Evolutionary conservation across 2,113 vertebrate genomes (phyloP), one percentile per base, ranked within the genome.

Genomic region (Saguinus midas): DNA sequence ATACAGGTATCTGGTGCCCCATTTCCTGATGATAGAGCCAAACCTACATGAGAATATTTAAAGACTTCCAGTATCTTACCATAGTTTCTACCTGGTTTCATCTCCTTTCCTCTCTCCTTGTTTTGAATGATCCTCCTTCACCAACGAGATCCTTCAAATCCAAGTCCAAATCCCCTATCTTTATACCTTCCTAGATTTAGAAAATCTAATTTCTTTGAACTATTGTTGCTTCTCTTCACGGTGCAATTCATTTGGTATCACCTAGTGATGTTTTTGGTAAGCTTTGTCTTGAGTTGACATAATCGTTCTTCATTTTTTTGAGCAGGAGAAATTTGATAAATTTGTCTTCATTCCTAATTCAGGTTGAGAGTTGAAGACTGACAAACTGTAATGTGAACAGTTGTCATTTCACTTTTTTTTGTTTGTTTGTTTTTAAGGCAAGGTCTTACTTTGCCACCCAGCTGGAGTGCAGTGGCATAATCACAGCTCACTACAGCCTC

Each of bases 351-450:
- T 37, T 93, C 57, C 66, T 94, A 23, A 70, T 92, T 91, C 45
- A 87, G 27, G 14, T 84, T 95, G 82, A 87, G 50, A 82, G 45
- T n/a, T 95, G 58, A 73, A 94, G 37, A 79, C 70, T 83, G 8
- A 58, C 45, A 91, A 90, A 75, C 73, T 75, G 18, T 43, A 90
- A 83, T 78, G 37, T 87, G 61, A 87, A 57, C 16, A 91, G 25
- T 87, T 93, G 29, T 94, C 37, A 93, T 93, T 94, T 96, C 21
- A 89, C 35, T 11, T 61, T 11, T 29, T 61, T 61, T 27, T n/a
- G n/a, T n/a, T 61, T 25, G 8, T 58, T 61, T 61, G 11, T 61
- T 61, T 27, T 27, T 61, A 61, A 61, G 25, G 27, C 58, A 61
- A 61, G 25, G 11, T 61, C 58, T 61, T 61, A 12, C 11, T 61